Evolutionary conservation across 2,113 vertebrate genomes (phyloP).

Genomic region (Machaerirhynchus nigripectus): DNA sequence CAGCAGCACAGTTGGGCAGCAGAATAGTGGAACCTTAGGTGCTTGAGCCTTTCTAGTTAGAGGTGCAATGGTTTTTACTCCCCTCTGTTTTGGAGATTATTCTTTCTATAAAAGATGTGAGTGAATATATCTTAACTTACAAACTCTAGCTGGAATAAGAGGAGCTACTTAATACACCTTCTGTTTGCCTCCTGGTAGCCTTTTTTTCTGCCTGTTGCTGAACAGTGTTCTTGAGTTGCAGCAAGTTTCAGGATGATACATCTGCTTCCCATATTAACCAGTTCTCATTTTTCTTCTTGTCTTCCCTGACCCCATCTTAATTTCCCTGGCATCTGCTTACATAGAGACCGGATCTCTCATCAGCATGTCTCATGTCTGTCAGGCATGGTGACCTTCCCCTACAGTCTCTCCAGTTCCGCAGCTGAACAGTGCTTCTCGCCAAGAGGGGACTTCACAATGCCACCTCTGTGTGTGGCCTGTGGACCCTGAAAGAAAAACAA

Average conservation of each 20-base stretch:
- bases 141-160: neutral
- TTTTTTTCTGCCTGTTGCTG: neutral
- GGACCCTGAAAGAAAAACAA: neutral
- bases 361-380: neutral
- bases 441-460: neutral
- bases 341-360: neutral
- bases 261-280: neutral
- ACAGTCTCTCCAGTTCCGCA: neutral
- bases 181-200: neutral
- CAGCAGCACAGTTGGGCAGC: neutral
- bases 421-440: neutral
- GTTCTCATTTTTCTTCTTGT: neutral
- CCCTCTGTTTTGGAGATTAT: neutral
- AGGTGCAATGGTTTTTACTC: neutral
- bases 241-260: neutral
- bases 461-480: neutral
- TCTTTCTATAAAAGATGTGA: neutral
- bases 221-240: neutral
- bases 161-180: neutral
- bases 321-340: neutral
- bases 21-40: neutral
- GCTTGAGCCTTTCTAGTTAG: neutral
- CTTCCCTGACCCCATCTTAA: neutral
- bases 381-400: neutral
- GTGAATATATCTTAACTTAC: neutral